Evolutionary conservation across 2,113 vertebrate species (phyloP), one percentile per base, ranked within the genome.

Genomic region (Neodontobutis hainanensis): DNA sequence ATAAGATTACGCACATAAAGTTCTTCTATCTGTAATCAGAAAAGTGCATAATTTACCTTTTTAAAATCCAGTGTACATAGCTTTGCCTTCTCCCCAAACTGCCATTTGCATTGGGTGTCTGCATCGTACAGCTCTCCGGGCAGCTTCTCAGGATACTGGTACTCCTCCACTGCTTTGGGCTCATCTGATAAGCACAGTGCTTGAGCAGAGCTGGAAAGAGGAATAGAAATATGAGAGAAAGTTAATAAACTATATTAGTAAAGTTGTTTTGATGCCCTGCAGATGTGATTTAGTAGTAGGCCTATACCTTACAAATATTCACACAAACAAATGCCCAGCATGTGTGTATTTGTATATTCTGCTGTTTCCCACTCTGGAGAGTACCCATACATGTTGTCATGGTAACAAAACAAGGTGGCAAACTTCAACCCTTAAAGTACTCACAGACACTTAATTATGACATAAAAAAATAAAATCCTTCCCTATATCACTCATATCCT

Each of bases 61-160:
- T 95, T 95, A 48, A 96, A 94, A 77, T 94, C 91, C 58, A 96
- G 90, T 70, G 92, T 94, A 87, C 95, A 97, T 65, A 96, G 92
- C 85, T 94, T 96, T 88, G 95, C 95, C 81, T 95, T 95, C 81
- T 94, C 94, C 57, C 95, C 95, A 48, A 97, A 96, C 74, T 96
- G 95, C 95, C 95, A 97, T 82, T 95, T 96, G 92, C 95, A 97
- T 85, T 97, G 95, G 0, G 93, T 96, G 88, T 95, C 92, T 0
- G 95, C 94, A 1, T 97, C 93, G 0, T 97, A 97, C 8, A 96
- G 43, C 82, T 96, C 92, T 15, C 95, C 95, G 0, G 95, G 95
- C 53, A 97, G 68, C 84, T 95, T 91, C 83, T 94, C 93, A 0
- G 95, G 95, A 70, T 95, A 96, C 45, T 83, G 92, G 83, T 96